A percentile compares a stretch with the other conserved stretches of the same genome.
Conservation (phyloP, 1,140 invertebrate genomes). For the Pseudoatta argentina region DNA sequence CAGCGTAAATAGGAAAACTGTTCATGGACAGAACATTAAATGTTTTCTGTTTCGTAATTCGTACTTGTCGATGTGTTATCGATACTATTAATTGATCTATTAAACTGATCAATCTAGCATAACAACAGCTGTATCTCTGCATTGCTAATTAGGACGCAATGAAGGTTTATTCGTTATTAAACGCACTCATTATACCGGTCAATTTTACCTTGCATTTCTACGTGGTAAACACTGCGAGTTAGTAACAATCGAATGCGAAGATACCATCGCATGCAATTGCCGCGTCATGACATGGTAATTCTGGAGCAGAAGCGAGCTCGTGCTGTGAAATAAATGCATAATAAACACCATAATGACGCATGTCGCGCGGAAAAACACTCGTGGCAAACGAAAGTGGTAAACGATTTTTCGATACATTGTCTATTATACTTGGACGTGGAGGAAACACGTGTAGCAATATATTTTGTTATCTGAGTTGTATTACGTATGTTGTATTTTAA, state of each 20-base stretch:
- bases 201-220: conserved; percentile 25
- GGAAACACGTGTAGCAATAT: conserved; percentile 18
- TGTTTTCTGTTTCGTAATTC: conserved; percentile 18
- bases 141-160: conserved; percentile 33
- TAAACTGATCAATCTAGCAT: conserved; percentile 34
- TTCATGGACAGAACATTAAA: background rate
- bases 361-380: conserved; percentile 55
- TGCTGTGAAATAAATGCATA: conserved; percentile 67
- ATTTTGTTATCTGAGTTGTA: background rate
- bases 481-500: conserved; percentile 25
- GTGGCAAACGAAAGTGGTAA: background rate
- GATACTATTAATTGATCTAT: background rate
- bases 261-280: conserved; percentile 64
- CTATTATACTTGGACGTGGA: background rate
- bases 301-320: conserved; percentile 52
- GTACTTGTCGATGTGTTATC: conserved; percentile 4
- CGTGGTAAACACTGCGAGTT: conserved; percentile 40
- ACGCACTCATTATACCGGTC: conserved; percentile 32
- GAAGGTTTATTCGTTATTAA: conserved; percentile 55
- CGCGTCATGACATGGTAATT: conserved; percentile 68
- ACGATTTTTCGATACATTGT: conserved; percentile 48
- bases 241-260: conserved; percentile 67
- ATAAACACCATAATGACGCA: conserved; percentile 65
- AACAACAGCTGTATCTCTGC: conserved; percentile 6
- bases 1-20: background rate